Evolutionary conservation across 2,888 invertebrate genomes (phyloP).

Genomic region (Drosophila demipolita): DNA sequence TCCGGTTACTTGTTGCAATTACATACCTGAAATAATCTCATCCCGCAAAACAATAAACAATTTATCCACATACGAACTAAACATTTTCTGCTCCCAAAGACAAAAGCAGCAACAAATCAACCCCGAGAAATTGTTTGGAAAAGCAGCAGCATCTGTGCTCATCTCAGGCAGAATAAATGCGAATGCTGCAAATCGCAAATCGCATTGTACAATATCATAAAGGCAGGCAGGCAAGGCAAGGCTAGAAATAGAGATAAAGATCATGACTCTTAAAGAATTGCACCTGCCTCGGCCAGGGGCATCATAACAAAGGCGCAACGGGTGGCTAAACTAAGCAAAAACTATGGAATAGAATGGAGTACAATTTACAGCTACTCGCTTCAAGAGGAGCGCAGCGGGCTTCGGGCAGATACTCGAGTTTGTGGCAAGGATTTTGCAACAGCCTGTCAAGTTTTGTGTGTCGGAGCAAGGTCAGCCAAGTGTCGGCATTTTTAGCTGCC

Average conservation of each 20-base stretch:
- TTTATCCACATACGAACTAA: constrained; percentile 16
- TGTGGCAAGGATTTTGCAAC: constrained; percentile 37
- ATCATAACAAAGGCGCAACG: constrained; percentile 48
- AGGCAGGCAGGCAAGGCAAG: constrained; percentile 40
- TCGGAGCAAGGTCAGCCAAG: constrained; percentile 35
- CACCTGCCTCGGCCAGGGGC: constrained; percentile 61
- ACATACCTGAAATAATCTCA: constrained; percentile 42
- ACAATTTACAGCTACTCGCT: constrained; percentile 33
- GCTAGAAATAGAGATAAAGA: constrained; percentile 42
- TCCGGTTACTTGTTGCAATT: constrained; percentile 42
- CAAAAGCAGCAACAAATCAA: constrained; percentile 25
- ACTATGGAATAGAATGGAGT: constrained; percentile 29
- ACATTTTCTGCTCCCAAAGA: constrained; percentile 27
- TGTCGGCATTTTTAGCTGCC: constrained; percentile 47
- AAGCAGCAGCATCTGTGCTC: constrained; percentile 41
- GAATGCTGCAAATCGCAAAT: constrained; percentile 30
- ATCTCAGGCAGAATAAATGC: constrained; percentile 41
- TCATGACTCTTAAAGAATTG: constrained; percentile 45
- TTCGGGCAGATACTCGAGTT: constrained; percentile 52
- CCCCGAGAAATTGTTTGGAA: constrained; percentile 18
- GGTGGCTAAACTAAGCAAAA: constrained; percentile 53
- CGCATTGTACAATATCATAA: constrained; percentile 66
- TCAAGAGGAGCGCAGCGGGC: constrained; percentile 61
- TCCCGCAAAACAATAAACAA: constrained; percentile 30
- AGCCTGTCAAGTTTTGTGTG: constrained; percentile 7